Evolutionary conservation across 2,113 vertebrate genomes (phyloP).

Genomic region (Phylloscopus trochilus): DNA sequence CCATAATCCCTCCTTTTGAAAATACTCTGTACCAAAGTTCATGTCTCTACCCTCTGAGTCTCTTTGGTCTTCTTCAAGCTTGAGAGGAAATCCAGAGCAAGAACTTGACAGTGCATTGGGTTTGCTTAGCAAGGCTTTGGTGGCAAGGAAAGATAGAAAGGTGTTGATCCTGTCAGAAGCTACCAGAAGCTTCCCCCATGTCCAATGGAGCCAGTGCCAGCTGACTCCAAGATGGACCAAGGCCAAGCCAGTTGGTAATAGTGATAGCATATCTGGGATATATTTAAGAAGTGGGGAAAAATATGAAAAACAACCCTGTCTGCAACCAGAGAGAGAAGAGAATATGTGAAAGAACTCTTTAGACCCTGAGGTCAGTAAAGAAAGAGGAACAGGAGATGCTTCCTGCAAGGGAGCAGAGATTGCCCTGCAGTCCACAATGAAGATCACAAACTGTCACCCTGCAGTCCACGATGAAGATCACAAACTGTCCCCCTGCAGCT

Average conservation of each 20-base stretch:
- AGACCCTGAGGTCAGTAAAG: background rate
- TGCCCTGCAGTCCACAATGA: background rate
- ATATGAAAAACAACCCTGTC: background rate
- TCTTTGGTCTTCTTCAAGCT: background rate
- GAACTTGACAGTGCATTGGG: background rate
- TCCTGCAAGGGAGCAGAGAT: accelerated
- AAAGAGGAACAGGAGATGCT: background rate
- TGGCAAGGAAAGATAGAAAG: background rate
- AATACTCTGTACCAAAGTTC: background rate
- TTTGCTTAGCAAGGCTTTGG: background rate
- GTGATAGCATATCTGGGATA: too few species aligned
- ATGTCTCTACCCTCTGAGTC: background rate
- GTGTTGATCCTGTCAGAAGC: background rate
- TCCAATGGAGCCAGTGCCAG: background rate
- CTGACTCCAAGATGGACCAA: background rate
- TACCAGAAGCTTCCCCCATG: background rate
- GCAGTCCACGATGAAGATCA: background rate
- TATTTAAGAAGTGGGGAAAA: background rate
- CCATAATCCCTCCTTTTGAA: background rate
- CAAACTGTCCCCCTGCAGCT: background rate
- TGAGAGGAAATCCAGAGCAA: background rate
- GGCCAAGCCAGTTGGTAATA: background rate
- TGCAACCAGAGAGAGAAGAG: background rate
- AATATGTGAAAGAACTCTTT: background rate
- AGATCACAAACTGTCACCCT: background rate